Evolutionary conservation across 2,888 invertebrate genomes (phyloP), one percentile per base, ranked within the genome.

Genomic region (Drosophila cracens): DNA sequence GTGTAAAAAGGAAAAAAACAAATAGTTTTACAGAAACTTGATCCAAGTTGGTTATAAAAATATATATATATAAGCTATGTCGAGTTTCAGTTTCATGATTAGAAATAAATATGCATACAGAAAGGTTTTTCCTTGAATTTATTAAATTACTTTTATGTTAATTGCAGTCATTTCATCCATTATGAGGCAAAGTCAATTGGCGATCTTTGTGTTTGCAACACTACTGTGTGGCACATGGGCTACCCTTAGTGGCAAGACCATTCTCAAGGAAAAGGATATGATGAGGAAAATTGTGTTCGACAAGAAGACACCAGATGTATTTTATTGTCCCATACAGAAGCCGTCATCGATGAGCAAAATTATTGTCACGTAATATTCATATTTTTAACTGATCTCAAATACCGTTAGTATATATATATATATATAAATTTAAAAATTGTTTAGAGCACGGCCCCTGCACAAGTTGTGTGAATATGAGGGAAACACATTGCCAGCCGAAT

Each of bases 251-350:
- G 91, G 90, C 48, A 92, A 92, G 73, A 76, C 88, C 16, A 86
- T 90, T 49, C 59, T 85, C 0, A 92, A 94, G 60, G 94, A 94
- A 43, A 95, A 95, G 72, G 96, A 96, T 90, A 95, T 96, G 95
- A 95, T 96, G 94, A 93, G 96, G 74, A 96, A 96, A 92, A 96
- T 96, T 79, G 96, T 96, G 43, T 96, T 95, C 91, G 96, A 96
- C 90, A 96, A 96, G 66, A 96, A 96, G 89, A 96, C 96, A 1
- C 96, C 96, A 11, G 95, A 96, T 87, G 96, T 96, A 21, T 96
- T 96, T 92, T 96, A 96, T 92, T 96, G 96, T 89, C 96, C 96
- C 0, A 95, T 96, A 90, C 95, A 96, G 77, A 96, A 96, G 89
- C 96, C 96, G n/a, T 95, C 95, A 6, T 95, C 96, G 40, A 95